Evolutionary conservation across 2,888 invertebrate species (phyloP).

Genomic region (Automeris io): DNA sequence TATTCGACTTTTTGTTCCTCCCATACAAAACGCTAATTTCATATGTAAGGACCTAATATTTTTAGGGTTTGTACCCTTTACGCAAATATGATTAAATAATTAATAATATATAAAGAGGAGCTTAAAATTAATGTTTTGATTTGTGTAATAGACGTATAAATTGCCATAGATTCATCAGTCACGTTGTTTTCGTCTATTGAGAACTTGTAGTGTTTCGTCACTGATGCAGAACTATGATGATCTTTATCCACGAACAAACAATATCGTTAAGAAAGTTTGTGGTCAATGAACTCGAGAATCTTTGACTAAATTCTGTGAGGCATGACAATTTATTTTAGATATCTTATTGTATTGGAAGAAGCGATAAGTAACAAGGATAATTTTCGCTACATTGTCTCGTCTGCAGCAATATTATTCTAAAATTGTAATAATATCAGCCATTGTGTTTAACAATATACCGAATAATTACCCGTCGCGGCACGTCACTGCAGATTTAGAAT

Average conservation of each 20-base stretch:
- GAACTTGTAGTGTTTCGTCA: not conserved
- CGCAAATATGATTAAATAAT: too few species aligned
- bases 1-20: too few species aligned
- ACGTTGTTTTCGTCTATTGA: constrained; percentile 1
- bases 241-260: constrained; percentile 1
- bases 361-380: constrained; percentile 13
- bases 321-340: constrained; percentile 1
- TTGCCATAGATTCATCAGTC: not conserved
- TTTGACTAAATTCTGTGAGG: not conserved
- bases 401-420: constrained; percentile 40
- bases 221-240: not conserved
- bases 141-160: constrained; percentile 1
- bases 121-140: not conserved
- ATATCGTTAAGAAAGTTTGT: constrained; percentile 2
- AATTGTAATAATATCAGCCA: constrained; percentile 45
- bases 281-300: not conserved
- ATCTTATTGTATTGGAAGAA: constrained; percentile 7
- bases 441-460: constrained; percentile 45
- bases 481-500: constrained; percentile 38
- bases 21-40: too few species aligned
- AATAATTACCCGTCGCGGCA: constrained; percentile 44
- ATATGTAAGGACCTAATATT: too few species aligned
- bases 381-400: constrained; percentile 32
- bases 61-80: too few species aligned
- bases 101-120: too few species aligned